These are phyloP conservation scores for Ischnura elegans DNA, from an alignment of 2,888 invertebrate genomes.

Conservation along the genomic window DNA sequence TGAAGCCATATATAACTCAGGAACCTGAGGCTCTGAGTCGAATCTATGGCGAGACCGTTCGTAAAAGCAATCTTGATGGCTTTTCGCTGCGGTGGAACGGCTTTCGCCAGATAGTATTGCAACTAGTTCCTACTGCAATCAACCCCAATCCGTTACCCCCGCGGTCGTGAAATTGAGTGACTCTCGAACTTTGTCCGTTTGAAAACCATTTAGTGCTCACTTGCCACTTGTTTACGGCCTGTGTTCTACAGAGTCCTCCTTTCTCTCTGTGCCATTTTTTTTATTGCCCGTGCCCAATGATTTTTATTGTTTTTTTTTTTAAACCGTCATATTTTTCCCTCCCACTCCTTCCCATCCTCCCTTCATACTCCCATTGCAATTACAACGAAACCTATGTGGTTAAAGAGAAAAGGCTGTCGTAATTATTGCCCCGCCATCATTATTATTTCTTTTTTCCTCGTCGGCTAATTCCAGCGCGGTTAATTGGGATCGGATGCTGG, in stretches of 20 bases:
- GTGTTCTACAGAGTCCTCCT: neutral
- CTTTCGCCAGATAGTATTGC: no score
- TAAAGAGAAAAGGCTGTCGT: neutral
- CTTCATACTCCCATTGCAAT: neutral
- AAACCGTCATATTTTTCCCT: neutral
- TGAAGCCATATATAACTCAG: no score
- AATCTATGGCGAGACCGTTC: no score
- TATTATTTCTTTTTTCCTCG: neutral
- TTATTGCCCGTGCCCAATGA: neutral
- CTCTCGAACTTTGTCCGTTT: neutral
- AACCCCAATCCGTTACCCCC: neutral
- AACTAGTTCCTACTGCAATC: neutral
- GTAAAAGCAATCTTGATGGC: no score
- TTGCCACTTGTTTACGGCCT: neutral
- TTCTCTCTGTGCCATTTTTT: no score
- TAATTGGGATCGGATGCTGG: neutral
- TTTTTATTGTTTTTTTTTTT: neutral
- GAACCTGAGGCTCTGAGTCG: no score
- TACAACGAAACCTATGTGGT: neutral
- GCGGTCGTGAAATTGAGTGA: neutral
- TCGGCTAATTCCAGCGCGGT: neutral
- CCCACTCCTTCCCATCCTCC: neutral
- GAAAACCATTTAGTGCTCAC: neutral
- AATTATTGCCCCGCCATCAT: neutral
- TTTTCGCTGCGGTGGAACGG: no score